phyloP scores from a whole-genome alignment of 35 echinoderm and acorn worm species.

The Apostichopus californicus region DNA sequence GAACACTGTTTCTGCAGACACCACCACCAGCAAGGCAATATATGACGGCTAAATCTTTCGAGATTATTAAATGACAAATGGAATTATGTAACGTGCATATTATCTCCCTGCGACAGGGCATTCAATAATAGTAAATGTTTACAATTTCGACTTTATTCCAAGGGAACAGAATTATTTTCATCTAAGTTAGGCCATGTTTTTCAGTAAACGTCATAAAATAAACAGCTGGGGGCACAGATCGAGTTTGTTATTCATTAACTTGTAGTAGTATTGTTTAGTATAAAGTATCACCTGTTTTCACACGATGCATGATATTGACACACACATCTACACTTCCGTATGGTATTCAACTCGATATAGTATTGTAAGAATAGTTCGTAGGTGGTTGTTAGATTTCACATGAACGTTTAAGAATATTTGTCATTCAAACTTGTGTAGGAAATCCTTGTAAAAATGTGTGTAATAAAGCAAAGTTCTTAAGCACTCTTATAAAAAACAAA shows the following conservation, averaged over 20 bases:
- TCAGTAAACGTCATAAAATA: neutral
- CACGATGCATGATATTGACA: too few species aligned
- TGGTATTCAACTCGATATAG: too few species aligned
- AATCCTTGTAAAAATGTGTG: too few species aligned
- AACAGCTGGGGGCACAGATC: neutral
- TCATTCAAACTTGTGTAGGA: too few species aligned
- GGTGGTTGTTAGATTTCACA: too few species aligned
- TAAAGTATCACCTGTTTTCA: too few species aligned
- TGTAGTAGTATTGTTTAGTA: too few species aligned
- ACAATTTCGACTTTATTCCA: constrained; percentile 27
- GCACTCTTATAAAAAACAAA: neutral
- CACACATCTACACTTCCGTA: too few species aligned
- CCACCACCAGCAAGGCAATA: too few species aligned
- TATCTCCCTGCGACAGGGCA: neutral
- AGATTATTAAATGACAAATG: constrained; percentile 26
- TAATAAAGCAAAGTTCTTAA: neutral
- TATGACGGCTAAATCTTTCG: neutral
- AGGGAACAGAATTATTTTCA: constrained; percentile 31
- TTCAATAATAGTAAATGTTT: constrained; percentile 41
- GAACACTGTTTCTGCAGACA: constrained; percentile 4
- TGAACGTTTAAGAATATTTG: too few species aligned
- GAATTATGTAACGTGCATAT: constrained; percentile 25
- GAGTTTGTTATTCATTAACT: neutral
- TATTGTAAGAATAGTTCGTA: too few species aligned
- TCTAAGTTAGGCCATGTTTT: neutral